Evolutionary conservation across 1,140 invertebrate genomes (phyloP).

Genomic region (Zelostemma sp.): DNA sequence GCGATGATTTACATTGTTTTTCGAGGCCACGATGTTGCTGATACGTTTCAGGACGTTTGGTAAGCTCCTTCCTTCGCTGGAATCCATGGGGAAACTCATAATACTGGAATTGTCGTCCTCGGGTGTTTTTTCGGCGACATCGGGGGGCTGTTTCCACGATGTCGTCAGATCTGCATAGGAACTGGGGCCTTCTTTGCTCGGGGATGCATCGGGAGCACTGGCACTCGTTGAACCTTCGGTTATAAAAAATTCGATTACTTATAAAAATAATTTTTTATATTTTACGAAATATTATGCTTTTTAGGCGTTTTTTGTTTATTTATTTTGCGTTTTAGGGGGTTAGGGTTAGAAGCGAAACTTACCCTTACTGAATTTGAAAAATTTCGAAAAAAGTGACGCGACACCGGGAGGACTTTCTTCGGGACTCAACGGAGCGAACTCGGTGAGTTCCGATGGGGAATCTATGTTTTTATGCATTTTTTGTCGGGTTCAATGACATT

Average conservation of each 20-base stretch:
- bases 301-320: too few species aligned
- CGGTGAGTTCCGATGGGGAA: conserved; percentile 79
- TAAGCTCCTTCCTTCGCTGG: conserved; percentile 78
- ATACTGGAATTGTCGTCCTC: conserved; percentile 57
- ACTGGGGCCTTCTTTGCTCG: conserved; percentile 59
- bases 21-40: conserved; percentile 81
- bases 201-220: conserved; percentile 34
- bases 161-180: conserved; percentile 58
- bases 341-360: too few species aligned
- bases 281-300: too few species aligned
- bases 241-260: conserved; percentile 6
- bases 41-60: conserved; percentile 85
- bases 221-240: conserved; percentile 5
- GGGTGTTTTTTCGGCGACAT: conserved; percentile 52
- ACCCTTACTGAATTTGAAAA: conserved; percentile 71
- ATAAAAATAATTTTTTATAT: neutral
- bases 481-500: too few species aligned
- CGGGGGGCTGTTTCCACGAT: conserved; percentile 56
- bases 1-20: conserved; percentile 81
- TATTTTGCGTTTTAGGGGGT: too few species aligned
- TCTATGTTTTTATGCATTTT: conserved; percentile 77
- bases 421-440: conserved; percentile 80
- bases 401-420: conserved; percentile 74
- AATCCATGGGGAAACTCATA: conserved; percentile 66
- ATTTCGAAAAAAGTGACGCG: conserved; percentile 73